Conservation (phyloP, 2,113 vertebrate genomes). For the Typhlomys cinereus region DNA sequence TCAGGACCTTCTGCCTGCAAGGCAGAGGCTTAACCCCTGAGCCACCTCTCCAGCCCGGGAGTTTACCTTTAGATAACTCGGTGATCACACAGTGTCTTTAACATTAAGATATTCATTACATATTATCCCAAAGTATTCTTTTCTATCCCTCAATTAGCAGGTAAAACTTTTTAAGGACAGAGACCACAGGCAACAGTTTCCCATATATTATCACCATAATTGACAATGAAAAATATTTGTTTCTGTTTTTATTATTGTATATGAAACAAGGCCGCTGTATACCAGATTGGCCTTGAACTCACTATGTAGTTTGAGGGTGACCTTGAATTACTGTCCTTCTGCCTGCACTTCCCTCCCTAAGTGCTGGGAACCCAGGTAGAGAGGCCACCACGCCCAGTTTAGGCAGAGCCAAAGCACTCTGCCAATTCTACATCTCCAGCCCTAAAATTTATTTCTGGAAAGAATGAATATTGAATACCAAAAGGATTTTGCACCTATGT, state of each 20-base stretch:
- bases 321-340: background rate
- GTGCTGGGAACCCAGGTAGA: background rate
- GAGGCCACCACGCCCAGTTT: background rate
- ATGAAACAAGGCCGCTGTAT: background rate
- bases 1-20: too few relatives aligned
- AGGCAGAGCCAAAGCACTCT: too few relatives aligned
- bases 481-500: background rate
- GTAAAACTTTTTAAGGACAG: background rate
- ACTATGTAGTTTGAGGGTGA: background rate
- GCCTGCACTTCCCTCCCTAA: background rate
- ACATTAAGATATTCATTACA: background rate
- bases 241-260: background rate
- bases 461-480: background rate
- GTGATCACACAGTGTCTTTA: background rate
- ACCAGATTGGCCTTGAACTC: background rate
- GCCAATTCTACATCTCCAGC: too few relatives aligned
- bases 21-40: too few relatives aligned
- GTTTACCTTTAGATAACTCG: background rate
- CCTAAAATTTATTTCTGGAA: background rate
- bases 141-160: background rate
- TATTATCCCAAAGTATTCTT: background rate
- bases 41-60: too few relatives aligned
- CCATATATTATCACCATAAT: background rate
- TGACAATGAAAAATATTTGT: background rate
- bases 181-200: background rate